Conservation (phyloP, 2,797 vertebrate species). For the Picus viridis region DNA sequence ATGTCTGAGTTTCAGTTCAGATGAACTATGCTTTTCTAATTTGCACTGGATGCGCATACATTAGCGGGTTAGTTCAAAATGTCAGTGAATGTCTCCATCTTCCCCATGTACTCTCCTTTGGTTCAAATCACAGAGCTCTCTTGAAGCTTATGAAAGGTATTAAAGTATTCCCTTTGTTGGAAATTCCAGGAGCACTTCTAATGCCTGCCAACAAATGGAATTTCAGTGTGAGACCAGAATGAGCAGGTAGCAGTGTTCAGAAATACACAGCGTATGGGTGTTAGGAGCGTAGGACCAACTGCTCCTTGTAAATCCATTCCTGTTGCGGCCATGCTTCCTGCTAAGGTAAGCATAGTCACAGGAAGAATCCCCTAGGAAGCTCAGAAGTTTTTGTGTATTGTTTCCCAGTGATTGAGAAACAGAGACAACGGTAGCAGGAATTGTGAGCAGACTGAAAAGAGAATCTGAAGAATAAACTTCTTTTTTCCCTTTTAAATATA, state of each 20-base stretch:
- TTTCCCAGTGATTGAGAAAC: background rate
- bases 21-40: background rate
- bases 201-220: background rate
- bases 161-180: background rate
- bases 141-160: background rate
- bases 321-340: background rate
- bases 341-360: background rate
- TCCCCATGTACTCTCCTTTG: background rate
- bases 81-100: background rate
- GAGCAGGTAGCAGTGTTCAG: background rate
- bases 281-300: background rate
- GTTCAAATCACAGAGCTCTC: background rate
- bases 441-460: background rate
- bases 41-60: fast-evolving
- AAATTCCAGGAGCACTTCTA: background rate
- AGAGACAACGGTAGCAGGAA: background rate
- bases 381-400: background rate
- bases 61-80: background rate
- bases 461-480: background rate
- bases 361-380: background rate
- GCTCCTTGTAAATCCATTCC: background rate
- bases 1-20: background rate
- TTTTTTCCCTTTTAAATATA: background rate
- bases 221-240: background rate
- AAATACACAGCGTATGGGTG: background rate